Base-by-base conservation (phyloP, 2,113 vertebrate species). In the Hippocampus abdominalis region DNA sequence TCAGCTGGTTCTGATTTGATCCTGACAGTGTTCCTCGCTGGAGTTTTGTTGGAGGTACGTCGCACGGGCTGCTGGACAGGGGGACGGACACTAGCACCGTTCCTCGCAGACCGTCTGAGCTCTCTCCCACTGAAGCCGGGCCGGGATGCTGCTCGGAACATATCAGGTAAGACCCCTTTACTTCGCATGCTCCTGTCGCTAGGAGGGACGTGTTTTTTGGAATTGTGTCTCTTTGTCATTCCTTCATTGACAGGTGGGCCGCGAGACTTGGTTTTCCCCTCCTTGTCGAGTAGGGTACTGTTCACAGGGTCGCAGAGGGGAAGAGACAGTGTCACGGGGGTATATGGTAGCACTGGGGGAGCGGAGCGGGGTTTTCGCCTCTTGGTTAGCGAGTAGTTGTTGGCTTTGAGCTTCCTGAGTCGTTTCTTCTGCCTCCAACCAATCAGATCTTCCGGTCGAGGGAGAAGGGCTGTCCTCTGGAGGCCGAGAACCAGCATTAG, bases 401-500 rank as follows among this genome's bases (percentile, higher is more conserved):
- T 92, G 15, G 90, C 91, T 79, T 94, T 94, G 32, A 92, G 84
- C 72, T 93, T 93, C 69, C 93, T 81, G 46, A 94, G 89, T 7
- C 93, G 86, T 68, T 93, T 93, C 82, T 94, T 94, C 70, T 93
- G 93, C 54, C 90, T 90, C 93, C 93, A 93, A 44, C 92, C 91
- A 8, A 92, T 89, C 53, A 91, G 81, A 71, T 93, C 92, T 56
- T 93, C 92, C 11, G 91, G 91, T 73, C 90, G 77, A 20, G 91
- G 89, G 5, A 92, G 79, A 23, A 93, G 85, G 39, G 91, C 91
- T 0, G 92, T 94, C 77, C 93, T 87, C 78, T 92, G 92, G 25
- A 93, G 84, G n/a, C 93, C 93, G 36, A 94, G 86, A 7, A 94
- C 91, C 64, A 86, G 89, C 82, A 94, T 93, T 20, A 94, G 83